Conservation (phyloP, 2,797 vertebrate genomes). For the Podarcis siculus region DNA sequence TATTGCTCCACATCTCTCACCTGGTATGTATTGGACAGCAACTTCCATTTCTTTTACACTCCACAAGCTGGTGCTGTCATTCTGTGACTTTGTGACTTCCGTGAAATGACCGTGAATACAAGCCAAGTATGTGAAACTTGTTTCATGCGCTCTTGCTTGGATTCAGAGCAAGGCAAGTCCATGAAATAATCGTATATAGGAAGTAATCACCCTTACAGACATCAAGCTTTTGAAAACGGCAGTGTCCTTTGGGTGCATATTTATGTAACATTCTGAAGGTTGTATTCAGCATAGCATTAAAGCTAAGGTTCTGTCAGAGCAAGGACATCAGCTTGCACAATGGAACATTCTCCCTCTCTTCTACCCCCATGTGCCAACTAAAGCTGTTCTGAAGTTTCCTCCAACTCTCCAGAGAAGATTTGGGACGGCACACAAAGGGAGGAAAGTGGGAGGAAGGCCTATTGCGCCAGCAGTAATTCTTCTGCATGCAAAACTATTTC, state of each 20-base stretch:
- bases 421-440: no score
- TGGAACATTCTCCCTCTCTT: no score
- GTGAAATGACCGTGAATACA: background rate
- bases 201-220: slow-evolving; percentile 24
- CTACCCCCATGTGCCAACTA: no score
- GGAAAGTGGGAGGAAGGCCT: no score
- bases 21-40: background rate
- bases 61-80: background rate
- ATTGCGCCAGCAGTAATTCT: no score
- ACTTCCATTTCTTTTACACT: background rate
- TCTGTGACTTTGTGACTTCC: background rate
- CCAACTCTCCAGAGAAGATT: no score
- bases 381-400: no score
- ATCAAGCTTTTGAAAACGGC: background rate
- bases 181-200: background rate
- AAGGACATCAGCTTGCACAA: no score
- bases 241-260: background rate
- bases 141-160: background rate
- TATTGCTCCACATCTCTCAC: background rate
- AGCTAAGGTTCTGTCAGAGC: no score
- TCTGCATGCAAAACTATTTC: no score
- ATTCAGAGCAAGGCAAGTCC: background rate
- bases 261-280: background rate
- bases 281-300: background rate
- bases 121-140: background rate